Base-by-base conservation (phyloP, 2,797 vertebrate species). In the Manis crassicaudata region DNA sequence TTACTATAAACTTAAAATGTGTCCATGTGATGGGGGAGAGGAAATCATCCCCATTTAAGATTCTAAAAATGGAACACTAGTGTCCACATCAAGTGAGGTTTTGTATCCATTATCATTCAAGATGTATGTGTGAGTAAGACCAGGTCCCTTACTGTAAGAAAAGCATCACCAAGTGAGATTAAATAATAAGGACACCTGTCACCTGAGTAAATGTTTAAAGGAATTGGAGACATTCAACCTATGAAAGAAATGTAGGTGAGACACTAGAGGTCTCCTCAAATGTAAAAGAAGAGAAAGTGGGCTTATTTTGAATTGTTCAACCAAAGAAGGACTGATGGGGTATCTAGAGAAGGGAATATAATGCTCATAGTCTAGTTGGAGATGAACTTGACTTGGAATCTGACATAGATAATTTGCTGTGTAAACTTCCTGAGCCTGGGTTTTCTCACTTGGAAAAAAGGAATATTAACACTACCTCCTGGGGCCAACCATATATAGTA, bases 251-350 rank as follows among this genome's bases (percentile, higher is more conserved):
- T 63, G 18, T 68, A 81, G 2, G 7, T 72, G 20, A 93, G 70
- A 83, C 35, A 90, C 70, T 20, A 87, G 54, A 56, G 46, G 50
- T 73, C n/a, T 81, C 25, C 17, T 82, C 46, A 73, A 29, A 60
- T 65, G 5, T 73, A 58, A 88, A 72, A 70, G 40, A 88, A 40
- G 60, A 86, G 17, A 17, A 65, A 25, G 10, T 72, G 32, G 76
- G 14, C 37, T 87, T 77, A n/a, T 43, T 88, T 92, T 73, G 79
- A 84, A n/a, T 92, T 76, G 20, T 81, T 89, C 10, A 76, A 56
- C 4, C 50, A n/a, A 25, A 62, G 75, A 84, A 77, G 27, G 35
- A 56, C 65, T 75, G 58, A 79, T 32, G 25, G 29, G 25, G n/a
- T 23, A 32, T 54, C 52, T 32, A 88, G 35, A 82, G 62, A 79